Conservation (phyloP, 2,113 vertebrate species). For the Anarrhichthys ocellatus region DNA sequence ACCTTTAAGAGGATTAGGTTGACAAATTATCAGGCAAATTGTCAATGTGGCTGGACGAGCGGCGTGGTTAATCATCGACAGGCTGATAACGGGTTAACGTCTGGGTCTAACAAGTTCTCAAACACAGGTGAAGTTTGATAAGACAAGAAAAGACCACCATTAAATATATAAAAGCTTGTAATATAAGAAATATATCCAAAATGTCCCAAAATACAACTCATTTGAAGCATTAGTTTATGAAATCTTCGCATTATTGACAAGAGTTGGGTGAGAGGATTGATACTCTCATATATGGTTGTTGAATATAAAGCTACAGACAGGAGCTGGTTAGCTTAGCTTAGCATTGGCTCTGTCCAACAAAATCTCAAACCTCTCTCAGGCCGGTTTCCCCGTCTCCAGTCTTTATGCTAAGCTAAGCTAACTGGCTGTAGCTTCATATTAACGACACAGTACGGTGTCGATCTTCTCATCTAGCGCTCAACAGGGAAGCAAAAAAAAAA, state of each 20-base stretch:
- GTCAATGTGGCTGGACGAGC: not conserved
- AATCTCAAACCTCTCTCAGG: too few relatives aligned
- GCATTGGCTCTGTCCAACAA: not conserved
- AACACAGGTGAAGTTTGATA: not conserved
- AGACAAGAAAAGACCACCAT: not conserved
- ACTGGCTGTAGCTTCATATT: not conserved
- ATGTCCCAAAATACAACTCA: not conserved
- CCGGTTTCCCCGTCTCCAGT: not conserved
- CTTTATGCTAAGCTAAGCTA: not conserved
- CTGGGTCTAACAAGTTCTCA: not conserved
- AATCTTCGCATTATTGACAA: not conserved
- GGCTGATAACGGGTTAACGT: constrained; percentile 35
- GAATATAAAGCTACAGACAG: not conserved
- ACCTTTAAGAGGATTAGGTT: constrained; percentile 52
- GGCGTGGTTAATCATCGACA: constrained; percentile 26
- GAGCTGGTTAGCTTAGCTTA: not conserved
- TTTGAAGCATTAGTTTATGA: not conserved
- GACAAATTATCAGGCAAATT: constrained; percentile 54
- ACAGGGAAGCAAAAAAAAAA: not conserved
- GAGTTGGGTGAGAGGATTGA: not conserved
- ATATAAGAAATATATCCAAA: not conserved
- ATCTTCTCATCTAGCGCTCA: not conserved
- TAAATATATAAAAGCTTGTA: not conserved
- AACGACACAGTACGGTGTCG: not conserved
- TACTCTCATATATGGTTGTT: not conserved